Conservation (phyloP, 2,113 vertebrate genomes). For the Kryptolebias marmoratus region DNA sequence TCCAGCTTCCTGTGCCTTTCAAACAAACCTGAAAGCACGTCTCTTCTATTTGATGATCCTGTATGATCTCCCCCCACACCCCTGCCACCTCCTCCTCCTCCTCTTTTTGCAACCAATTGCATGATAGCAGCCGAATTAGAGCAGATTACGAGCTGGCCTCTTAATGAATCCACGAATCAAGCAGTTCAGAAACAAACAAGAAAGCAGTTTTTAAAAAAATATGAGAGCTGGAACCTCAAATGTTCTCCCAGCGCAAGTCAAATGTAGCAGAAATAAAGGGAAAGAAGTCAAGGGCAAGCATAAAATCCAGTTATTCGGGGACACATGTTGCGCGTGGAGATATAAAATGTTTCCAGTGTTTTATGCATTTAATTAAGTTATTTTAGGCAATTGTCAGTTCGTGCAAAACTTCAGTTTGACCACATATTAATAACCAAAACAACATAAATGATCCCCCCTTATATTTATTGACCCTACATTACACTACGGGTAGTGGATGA, state of each 20-base stretch:
- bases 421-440: background rate
- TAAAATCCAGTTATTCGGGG: no score
- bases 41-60: constrained; percentile 70
- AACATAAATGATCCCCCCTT: background rate
- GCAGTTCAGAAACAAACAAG: constrained; percentile 14
- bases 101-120: constrained; percentile 2
- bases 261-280: no score
- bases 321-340: no score
- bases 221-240: no score
- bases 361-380: no score
- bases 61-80: constrained; percentile 58
- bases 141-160: constrained; percentile 37
- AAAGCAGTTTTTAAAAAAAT: no score
- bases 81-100: constrained; percentile 31
- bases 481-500: constrained; percentile 27
- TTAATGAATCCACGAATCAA: constrained; percentile 12
- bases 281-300: no score
- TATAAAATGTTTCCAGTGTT: no score
- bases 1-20: constrained; percentile 68
- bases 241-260: no score
- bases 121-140: constrained; percentile 22
- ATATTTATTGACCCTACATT: constrained; percentile 7
- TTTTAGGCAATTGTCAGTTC: no score
- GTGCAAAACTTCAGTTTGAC: no score
- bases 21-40: constrained; percentile 53